Evolutionary conservation across 2,888 invertebrate genomes (phyloP).

Genomic region (Athrips mouffetella): DNA sequence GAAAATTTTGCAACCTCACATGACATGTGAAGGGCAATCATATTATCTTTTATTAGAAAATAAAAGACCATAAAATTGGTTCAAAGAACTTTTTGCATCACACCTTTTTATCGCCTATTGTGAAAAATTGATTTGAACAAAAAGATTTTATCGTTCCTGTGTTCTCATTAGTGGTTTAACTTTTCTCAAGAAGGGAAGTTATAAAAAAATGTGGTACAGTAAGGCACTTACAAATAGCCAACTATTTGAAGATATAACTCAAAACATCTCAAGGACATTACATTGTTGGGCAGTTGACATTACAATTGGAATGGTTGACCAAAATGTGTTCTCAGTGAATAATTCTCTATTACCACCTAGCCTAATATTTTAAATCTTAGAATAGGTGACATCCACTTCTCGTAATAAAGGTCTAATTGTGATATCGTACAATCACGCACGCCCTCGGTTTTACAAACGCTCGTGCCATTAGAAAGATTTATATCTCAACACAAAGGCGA

Average conservation of each 20-base stretch:
- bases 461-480: constrained; percentile 71
- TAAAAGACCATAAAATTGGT: constrained; percentile 44
- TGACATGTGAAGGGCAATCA: no score
- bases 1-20: no score
- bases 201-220: background rate
- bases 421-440: constrained; percentile 47
- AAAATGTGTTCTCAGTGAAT: constrained; percentile 8
- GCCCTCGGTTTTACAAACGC: constrained; percentile 48
- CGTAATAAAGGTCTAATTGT: constrained; percentile 36
- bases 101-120: constrained; percentile 51
- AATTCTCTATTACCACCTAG: constrained; percentile 5
- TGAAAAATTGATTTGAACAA: constrained; percentile 46
- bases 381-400: constrained; percentile 52
- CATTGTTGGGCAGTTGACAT: constrained; percentile 1
- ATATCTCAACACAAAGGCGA: constrained; percentile 54
- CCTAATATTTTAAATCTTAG: constrained; percentile 22
- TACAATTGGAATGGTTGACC: background rate
- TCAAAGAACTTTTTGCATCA: constrained; percentile 34
- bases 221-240: constrained; percentile 1
- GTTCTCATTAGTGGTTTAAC: constrained; percentile 32
- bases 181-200: background rate
- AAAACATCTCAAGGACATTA: constrained; percentile 15
- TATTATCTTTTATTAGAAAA: constrained; percentile 26
- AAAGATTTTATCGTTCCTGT: constrained; percentile 40
- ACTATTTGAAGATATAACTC: constrained; percentile 10